Percentiles rank a stretch among this genome's conserved stretches.
Conservation (phyloP, 2,797 vertebrate genomes). For the Bradypodion ventrale region DNA sequence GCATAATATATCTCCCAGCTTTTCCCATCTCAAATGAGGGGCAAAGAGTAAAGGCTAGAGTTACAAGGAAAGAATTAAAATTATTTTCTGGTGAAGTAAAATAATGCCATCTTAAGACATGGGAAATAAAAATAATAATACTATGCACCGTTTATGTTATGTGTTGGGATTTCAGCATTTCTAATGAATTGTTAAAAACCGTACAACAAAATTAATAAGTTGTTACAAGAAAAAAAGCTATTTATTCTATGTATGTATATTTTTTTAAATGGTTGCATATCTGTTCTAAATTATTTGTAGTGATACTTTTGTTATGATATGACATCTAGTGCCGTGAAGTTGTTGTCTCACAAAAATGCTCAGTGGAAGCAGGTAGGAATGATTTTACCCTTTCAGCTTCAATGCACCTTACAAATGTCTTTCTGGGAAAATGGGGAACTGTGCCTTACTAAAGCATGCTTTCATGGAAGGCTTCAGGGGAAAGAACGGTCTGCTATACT, state of each 20-base stretch:
- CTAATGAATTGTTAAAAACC: neutral
- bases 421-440: too few species aligned
- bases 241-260: neutral
- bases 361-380: too few species aligned
- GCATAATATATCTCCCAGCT: neutral
- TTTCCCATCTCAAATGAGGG: neutral
- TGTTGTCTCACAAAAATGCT: too few species aligned
- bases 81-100: neutral
- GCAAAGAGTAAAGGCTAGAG: conserved; percentile 28
- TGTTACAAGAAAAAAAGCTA: neutral
- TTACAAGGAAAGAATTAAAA: neutral
- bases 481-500: neutral
- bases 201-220: neutral
- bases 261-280: neutral
- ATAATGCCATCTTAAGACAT: conserved; percentile 1
- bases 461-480: too few species aligned
- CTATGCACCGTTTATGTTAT: too few species aligned
- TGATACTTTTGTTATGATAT: neutral
- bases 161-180: neutral
- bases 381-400: too few species aligned
- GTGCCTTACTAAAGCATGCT: too few species aligned
- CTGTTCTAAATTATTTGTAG: neutral
- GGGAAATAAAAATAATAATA: neutral
- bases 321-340: too few species aligned
- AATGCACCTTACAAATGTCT: too few species aligned